phyloP scores from a whole-genome alignment of 2,113 vertebrate genomes.

The Anarhynchus alexandrinus region DNA sequence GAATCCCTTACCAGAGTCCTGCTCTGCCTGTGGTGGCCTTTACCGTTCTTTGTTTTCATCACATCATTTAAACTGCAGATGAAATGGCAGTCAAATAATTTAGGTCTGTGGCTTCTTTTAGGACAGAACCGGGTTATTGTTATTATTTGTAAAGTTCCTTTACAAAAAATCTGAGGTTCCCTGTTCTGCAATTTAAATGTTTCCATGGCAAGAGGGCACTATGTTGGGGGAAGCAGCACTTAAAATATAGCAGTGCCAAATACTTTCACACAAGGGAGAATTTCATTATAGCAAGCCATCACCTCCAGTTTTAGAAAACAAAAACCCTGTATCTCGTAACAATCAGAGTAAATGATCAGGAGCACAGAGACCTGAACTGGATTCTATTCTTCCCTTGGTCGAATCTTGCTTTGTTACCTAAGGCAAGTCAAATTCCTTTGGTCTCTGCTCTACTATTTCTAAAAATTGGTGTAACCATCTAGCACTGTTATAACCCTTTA shows the following conservation, averaged over 20 bases:
- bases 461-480: not conserved
- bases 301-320: not conserved
- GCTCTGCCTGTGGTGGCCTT: not conserved
- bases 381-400: not conserved
- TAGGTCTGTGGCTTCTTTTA: not conserved
- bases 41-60: not conserved
- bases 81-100: not conserved
- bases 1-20: not conserved
- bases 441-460: not conserved
- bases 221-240: not conserved
- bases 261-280: not conserved
- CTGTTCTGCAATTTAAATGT: not conserved
- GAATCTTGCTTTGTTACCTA: not conserved
- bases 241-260: not conserved
- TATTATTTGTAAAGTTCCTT: not conserved
- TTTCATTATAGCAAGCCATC: not conserved
- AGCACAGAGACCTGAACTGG: not conserved
- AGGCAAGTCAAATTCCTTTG: not conserved
- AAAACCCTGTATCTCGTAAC: not conserved
- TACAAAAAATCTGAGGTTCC: not conserved
- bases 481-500: not conserved
- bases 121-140: not conserved
- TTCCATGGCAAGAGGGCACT: not conserved
- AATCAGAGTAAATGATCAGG: not conserved
- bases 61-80: not conserved